Percentiles rank a stretch among this genome's conserved stretches.
phyloP scores from a whole-genome alignment of 2,113 vertebrate species.

The Pituophis catenifer region DNA sequence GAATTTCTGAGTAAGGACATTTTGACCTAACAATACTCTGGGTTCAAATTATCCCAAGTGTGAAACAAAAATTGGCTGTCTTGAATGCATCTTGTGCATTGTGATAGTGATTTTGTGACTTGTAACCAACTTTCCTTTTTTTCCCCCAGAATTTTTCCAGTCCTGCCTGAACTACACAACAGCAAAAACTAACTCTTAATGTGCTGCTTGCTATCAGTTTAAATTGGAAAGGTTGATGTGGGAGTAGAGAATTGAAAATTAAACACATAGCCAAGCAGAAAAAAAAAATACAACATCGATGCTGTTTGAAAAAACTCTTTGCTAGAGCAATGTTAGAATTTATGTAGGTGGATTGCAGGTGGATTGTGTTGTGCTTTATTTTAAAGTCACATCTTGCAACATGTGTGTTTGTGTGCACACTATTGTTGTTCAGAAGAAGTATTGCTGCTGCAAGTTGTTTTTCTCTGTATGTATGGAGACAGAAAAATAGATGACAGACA shows the following conservation, averaged over 20 bases:
- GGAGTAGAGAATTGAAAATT: neutral
- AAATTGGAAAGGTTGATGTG: neutral
- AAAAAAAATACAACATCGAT: neutral
- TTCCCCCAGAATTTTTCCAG: neutral
- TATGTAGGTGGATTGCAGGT: neutral
- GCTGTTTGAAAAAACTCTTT: neutral
- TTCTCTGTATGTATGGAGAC: neutral
- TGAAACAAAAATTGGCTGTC: neutral
- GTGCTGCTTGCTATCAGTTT: neutral
- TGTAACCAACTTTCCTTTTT: neutral
- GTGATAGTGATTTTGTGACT: neutral
- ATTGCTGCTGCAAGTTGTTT: neutral
- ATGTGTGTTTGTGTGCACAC: neutral
- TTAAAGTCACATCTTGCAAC: neutral
- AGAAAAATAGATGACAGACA: neutral
- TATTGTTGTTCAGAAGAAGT: neutral
- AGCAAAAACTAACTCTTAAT: neutral
- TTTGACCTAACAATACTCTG: neutral
- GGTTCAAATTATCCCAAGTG: neutral
- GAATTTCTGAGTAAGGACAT: neutral
- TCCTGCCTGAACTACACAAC: neutral
- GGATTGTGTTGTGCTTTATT: neutral
- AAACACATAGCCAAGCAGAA: neutral
- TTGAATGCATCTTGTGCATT: neutral
- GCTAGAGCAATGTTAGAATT: neutral